Base-by-base conservation (phyloP, 2,113 vertebrate genomes). In the Micronycteris hirsuta region DNA sequence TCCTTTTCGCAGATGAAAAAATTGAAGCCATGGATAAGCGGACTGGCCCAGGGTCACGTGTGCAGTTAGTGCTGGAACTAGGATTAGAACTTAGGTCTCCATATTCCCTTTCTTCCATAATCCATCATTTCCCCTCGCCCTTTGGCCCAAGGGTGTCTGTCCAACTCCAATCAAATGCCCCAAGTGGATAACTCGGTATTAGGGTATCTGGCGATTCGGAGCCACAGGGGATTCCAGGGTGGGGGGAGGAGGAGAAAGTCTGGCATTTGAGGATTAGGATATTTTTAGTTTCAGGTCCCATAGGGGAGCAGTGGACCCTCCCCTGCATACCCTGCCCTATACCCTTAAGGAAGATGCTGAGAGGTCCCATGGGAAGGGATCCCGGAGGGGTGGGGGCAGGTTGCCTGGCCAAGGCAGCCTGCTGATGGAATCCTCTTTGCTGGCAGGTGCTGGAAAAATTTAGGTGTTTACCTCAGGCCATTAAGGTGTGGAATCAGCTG, bases 401-500 rank as follows among this genome's bases (percentile, higher is more conserved):
- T 92, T 92, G 20, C 78, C 41, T 88, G 77, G 33, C 26, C 38
- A 10, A 94, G 74, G 26, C 74, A 91, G 47, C 45, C 31, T 96
- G 94, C 96, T 98, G 28, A 98, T 92, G 38, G 67, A 36, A 74
- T 31, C 22, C 26, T 93, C 31, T 89, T 96, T 95, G 33, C 61
- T 74, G 2, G 81, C 93, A 99, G 99, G 97, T 98, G 91, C 97
- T 99, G 93, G 97, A 98, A 90, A 91, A 97, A 73, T 95, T 94
- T 11, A 97, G 98, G 5, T 78, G 96, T 91, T 88, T 98, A 77
- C 96, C 97, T 9, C 97, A 97, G 52, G 97, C 97, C 41, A 91
- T 68, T 85, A 98, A 98, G 4, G 11, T 80, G 26, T 99, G 98
- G 98, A 98, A 97, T 0, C 96, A 97, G 36, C 98, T 99, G 13